A percentile compares a stretch with the other conserved stretches of the same genome.
Conservation (phyloP, 2,888 invertebrate genomes). For the Mythimna loreyi region DNA sequence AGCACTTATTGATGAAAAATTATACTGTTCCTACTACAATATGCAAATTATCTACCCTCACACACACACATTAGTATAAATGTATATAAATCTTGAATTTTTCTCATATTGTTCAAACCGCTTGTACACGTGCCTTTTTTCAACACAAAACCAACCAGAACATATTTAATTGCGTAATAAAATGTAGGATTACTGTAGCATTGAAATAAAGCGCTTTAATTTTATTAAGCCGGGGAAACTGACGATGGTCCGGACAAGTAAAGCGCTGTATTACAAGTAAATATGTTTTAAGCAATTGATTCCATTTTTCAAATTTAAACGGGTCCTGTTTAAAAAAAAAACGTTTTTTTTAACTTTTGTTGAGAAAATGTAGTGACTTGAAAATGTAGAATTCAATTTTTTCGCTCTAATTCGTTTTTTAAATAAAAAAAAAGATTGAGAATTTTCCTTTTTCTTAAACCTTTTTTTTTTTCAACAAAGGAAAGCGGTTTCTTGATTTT, state of each 20-base stretch:
- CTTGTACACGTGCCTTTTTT: constrained; percentile 20
- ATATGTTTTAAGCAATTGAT: constrained; percentile 44
- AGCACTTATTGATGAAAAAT: too few species aligned
- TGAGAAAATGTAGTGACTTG: too few species aligned
- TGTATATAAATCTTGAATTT: constrained; percentile 3
- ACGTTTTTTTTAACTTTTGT: not conserved
- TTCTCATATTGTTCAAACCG: not conserved
- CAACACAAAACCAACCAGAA: constrained; percentile 21
- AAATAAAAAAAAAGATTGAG: too few species aligned
- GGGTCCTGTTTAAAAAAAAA: constrained; percentile 14
- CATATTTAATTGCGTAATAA: constrained; percentile 34
- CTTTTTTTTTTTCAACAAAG: too few species aligned
- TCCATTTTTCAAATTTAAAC: constrained; percentile 21
- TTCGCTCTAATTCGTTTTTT: too few species aligned
- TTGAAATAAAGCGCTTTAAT: constrained; percentile 42
- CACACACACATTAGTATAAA: not conserved
- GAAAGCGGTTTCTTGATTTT: too few species aligned
- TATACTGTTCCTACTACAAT: not conserved
- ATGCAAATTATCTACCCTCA: not conserved
- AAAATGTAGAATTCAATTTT: too few species aligned
- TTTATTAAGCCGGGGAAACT: constrained; percentile 48
- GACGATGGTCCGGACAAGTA: constrained; percentile 27
- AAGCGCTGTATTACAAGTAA: constrained; percentile 36
- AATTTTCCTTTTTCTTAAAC: too few species aligned
- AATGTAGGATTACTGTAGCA: constrained; percentile 35